Evolutionary conservation across 2,797 vertebrate genomes (phyloP).

Genomic region (Loriculus beryllinus): DNA sequence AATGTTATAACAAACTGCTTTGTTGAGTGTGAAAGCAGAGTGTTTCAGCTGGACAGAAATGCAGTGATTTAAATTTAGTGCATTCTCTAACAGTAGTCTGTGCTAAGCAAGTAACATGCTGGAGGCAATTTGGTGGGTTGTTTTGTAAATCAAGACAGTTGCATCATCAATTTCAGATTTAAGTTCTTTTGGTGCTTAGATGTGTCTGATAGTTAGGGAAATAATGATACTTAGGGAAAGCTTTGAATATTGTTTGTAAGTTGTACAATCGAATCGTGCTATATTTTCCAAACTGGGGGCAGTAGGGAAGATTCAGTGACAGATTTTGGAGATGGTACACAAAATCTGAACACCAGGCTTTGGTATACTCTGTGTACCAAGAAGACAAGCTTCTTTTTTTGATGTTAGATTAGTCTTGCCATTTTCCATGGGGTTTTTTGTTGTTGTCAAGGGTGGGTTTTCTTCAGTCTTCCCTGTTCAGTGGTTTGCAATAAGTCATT

Average conservation of each 20-base stretch:
- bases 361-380: not conserved
- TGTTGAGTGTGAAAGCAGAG: accelerated
- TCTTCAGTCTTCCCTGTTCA: not conserved
- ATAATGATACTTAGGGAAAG: not conserved
- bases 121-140: not conserved
- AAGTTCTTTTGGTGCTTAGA: not conserved
- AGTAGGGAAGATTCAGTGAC: not conserved
- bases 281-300: not conserved
- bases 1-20: not conserved
- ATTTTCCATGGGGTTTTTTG: not conserved
- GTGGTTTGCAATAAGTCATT: not conserved
- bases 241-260: not conserved
- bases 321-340: not conserved
- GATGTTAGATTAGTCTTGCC: not conserved
- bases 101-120: not conserved
- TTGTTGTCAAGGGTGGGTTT: not conserved
- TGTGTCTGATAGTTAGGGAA: not conserved
- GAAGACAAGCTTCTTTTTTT: not conserved
- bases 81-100: not conserved
- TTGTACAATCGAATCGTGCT: not conserved
- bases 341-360: not conserved
- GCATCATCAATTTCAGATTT: not conserved
- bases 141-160: not conserved
- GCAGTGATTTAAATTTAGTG: not conserved
- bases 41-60: not conserved